Evolutionary conservation across 2,113 vertebrate genomes (phyloP).

Genomic region (Siphamia tubifer): DNA sequence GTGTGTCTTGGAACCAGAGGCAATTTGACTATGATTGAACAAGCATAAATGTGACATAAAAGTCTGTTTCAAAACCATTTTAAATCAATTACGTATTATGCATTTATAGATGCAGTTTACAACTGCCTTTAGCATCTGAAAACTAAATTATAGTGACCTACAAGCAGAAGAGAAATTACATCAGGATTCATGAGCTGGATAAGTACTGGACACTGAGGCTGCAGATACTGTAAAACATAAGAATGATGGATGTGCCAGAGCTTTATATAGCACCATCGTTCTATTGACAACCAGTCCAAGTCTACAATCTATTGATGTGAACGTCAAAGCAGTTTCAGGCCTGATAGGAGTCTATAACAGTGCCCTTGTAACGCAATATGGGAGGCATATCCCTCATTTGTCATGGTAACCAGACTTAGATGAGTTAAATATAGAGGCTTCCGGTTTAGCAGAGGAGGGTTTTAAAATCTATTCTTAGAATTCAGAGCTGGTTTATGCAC

Average conservation of each 20-base stretch:
- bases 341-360: slow-evolving; percentile 60
- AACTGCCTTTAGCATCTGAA: not conserved
- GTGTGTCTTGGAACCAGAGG: not conserved
- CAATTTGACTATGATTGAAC: slow-evolving; percentile 19
- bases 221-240: slow-evolving; percentile 9
- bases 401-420: slow-evolving; percentile 73
- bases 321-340: slow-evolving; percentile 51
- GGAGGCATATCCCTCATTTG: slow-evolving; percentile 65
- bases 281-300: slow-evolving; percentile 42
- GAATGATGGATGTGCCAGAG: slow-evolving; percentile 26
- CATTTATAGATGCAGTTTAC: too few species aligned
- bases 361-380: slow-evolving; percentile 67
- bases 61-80: slow-evolving; percentile 14
- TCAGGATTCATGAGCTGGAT: slow-evolving; percentile 23
- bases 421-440: slow-evolving; percentile 75
- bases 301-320: slow-evolving; percentile 59
- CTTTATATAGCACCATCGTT: slow-evolving; percentile 32
- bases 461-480: slow-evolving; percentile 74
- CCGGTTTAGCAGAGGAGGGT: slow-evolving; percentile 65
- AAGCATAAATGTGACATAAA: slow-evolving; percentile 46
- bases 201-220: slow-evolving; percentile 11
- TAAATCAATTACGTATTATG: not conserved
- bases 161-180: slow-evolving; percentile 4
- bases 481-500: slow-evolving; percentile 56
- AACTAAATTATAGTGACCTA: not conserved